Percentiles rank a stretch among this genome's conserved stretches.
These are phyloP conservation scores for Lutjanus argentimaculatus DNA, from an alignment of 2,797 vertebrate genomes.

Conservation along the genomic window DNA sequence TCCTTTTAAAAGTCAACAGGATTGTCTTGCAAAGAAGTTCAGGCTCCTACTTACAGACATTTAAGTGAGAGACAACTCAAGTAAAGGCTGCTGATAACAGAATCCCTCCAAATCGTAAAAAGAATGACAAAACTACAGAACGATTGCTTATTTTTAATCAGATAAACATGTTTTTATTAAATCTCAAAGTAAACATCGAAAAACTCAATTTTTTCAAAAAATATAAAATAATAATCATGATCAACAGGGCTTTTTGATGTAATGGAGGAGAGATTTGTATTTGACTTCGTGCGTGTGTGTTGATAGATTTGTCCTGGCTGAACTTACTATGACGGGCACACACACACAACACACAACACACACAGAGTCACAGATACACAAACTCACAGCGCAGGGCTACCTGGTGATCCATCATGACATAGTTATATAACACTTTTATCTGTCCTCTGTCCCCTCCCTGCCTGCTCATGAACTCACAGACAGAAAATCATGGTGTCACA, in stretches of 20 bases:
- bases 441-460: constrained; percentile 5
- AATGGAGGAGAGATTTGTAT: constrained; percentile 9
- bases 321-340: constrained; percentile 7
- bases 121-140: too few species aligned
- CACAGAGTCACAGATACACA: constrained; percentile 15
- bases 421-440: constrained; percentile 63
- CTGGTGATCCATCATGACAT: constrained; percentile 61
- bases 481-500: constrained; percentile 25
- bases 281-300: not conserved
- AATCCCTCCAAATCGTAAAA: not conserved
- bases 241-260: constrained; percentile 11
- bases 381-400: constrained; percentile 26
- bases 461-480: constrained; percentile 4
- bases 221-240: too few species aligned
- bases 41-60: too few species aligned
- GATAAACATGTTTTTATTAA: too few species aligned
- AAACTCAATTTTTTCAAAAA: too few species aligned
- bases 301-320: constrained; percentile 2
- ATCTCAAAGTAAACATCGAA: too few species aligned
- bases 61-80: not conserved
- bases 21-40: too few species aligned
- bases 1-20: not conserved
- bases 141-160: too few species aligned
- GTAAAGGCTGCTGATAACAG: not conserved
- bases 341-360: constrained; percentile 23